Evolutionary conservation across 2,113 vertebrate genomes (phyloP), one percentile per base, ranked within the genome.

Genomic region (Podilymbus podiceps): DNA sequence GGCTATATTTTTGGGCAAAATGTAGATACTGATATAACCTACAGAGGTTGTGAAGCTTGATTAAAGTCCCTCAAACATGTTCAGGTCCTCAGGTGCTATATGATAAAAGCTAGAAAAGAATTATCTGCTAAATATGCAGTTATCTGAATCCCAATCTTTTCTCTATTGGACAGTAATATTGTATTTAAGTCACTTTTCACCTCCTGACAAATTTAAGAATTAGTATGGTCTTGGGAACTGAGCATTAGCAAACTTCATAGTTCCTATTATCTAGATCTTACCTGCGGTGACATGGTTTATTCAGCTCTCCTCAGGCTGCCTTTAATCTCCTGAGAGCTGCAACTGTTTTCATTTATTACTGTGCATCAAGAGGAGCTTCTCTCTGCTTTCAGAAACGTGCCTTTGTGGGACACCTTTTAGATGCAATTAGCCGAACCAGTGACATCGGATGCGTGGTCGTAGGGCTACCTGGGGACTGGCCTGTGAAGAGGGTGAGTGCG

Each of bases 291-390:
- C 79, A 60, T 20, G 50, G 64, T 60, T 94, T 96, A 60, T 95
- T 90, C 73, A 93, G 76, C 85, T 92, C 92, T 96, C 87, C 84
- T 86, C 73, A 75, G 83, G 80, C 72, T 92, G 71, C 72, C 79
- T 95, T 94, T 95, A 56, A 90, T 96, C 96, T 94, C 92, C 76
- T n/a, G 88, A 74, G 88, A 89, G 79, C 95, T 62, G 72, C 68
- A 78, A 73, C 72, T 71, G 35, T 71, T 94, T 93, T 86, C 88
- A 64, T 90, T 94, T 94, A 88, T 93, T 47, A 12, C 60, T n/a
- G 58, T 4, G 31, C 82, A 69, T 93, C 90, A 75, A 81, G 90
- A 84, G 72, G 72, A 92, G 31, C 63, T 75, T 30, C 47, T 42
- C 53, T 69, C 64, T 74, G 59, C 67, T 94, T 86, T 49, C 72